These are phyloP conservation scores for Podotricha telesiphe DNA, from an alignment of 2,888 invertebrate genomes.

Conservation along the genomic window DNA sequence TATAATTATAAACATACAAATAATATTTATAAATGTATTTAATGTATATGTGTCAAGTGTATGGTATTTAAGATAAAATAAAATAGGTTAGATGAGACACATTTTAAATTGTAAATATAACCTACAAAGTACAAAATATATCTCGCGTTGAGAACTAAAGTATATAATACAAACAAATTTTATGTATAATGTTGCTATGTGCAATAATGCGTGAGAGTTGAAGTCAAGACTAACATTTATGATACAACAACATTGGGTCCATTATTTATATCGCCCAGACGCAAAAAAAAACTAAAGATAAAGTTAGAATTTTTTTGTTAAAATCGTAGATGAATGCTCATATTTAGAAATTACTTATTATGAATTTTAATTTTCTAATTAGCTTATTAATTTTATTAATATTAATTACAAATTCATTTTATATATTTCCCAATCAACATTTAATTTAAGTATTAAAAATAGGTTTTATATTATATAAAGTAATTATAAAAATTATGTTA, in stretches of 20 bases:
- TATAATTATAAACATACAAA: not conserved
- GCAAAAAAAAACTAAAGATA: no score
- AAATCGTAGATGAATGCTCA: no score
- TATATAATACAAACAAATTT: not conserved
- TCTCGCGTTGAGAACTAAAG: not conserved
- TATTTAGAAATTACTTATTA: no score
- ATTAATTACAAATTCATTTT: no score
- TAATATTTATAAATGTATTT: no score
- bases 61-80: not conserved
- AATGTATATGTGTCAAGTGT: not conserved
- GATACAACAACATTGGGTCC: not conserved
- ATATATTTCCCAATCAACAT: not conserved
- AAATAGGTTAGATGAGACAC: conserved; percentile 24
- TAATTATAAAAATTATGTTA: not conserved
- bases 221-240: not conserved
- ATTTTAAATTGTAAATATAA: conserved; percentile 16
- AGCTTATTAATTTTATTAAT: no score
- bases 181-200: not conserved
- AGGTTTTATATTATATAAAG: not conserved
- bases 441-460: not conserved
- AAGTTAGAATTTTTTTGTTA: no score
- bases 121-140: not conserved
- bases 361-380: no score
- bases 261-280: no score
- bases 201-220: not conserved